Evolutionary conservation across 2,113 vertebrate genomes (phyloP).

Genomic region (Xiphophorus couchianus): DNA sequence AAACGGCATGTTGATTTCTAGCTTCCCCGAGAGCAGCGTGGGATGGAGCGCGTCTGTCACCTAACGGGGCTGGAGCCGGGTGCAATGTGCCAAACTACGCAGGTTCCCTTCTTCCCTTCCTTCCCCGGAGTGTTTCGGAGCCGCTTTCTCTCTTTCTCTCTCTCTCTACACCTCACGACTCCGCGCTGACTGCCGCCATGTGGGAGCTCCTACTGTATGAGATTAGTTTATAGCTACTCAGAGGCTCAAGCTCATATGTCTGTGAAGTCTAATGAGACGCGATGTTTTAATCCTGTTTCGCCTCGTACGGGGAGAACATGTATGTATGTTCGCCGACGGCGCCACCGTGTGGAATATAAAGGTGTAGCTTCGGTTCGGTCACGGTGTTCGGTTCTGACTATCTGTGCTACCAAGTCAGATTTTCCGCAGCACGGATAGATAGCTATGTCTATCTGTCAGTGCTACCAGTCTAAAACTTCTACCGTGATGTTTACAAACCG

Average conservation of each 20-base stretch:
- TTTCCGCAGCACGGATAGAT: no score
- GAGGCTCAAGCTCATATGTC: constrained; percentile 40
- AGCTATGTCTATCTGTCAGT: no score
- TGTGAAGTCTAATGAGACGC: constrained; percentile 66
- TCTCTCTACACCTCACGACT: constrained; percentile 20
- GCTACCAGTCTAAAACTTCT: no score
- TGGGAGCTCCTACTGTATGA: constrained; percentile 40
- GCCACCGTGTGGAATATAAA: constrained; percentile 66
- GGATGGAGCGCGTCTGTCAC: constrained; percentile 53
- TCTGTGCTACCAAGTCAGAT: no score
- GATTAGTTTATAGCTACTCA: constrained; percentile 39
- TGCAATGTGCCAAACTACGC: constrained; percentile 21
- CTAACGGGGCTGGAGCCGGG: constrained; percentile 37
- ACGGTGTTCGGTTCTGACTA: no score
- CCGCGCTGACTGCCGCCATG: constrained; percentile 49
- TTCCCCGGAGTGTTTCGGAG: constrained; percentile 23
- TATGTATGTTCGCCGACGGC: constrained; percentile 62
- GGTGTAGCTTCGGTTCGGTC: neutral
- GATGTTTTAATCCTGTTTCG: constrained; percentile 81
- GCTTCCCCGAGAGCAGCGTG: constrained; percentile 35
- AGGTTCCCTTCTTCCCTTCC: neutral
- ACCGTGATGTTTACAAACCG: no score
- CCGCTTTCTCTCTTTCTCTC: constrained; percentile 5
- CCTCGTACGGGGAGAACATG: constrained; percentile 13
- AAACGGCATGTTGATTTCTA: constrained; percentile 14